Conservation (phyloP, 2,888 invertebrate genomes). For the Dasysyrphus albostriatus region DNA sequence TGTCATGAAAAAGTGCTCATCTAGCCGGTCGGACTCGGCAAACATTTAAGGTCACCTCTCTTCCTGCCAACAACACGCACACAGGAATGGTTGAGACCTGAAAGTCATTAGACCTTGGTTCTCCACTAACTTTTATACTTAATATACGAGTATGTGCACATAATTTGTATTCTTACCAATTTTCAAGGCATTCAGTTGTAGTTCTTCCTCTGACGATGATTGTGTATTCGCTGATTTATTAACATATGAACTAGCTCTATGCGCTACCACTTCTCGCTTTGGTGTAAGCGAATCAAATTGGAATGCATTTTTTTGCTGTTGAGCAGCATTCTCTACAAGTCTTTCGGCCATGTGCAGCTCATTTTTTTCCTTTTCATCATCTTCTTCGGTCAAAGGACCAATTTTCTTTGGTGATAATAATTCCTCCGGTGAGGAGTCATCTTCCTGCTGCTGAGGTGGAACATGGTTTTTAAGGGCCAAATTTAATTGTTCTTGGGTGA, state of each 20-base stretch:
- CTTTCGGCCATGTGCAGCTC: slow-evolving; percentile 83
- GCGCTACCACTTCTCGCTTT: slow-evolving; percentile 78
- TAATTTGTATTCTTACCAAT: slow-evolving; percentile 64
- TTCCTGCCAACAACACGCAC: no score
- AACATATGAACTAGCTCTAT: slow-evolving; percentile 56
- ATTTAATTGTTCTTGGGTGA: slow-evolving; percentile 78
- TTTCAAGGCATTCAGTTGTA: slow-evolving; percentile 76
- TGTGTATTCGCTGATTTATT: slow-evolving; percentile 65
- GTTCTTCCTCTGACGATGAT: slow-evolving; percentile 74
- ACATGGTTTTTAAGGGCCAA: slow-evolving; percentile 77
- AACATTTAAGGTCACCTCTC: no score
- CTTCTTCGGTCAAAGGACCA: slow-evolving; percentile 68
- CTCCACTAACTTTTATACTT: no score
- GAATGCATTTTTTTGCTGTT: slow-evolving; percentile 83
- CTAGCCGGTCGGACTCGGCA: no score
- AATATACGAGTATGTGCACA: neutral
- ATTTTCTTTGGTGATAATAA: slow-evolving; percentile 77
- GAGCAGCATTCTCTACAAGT: slow-evolving; percentile 82
- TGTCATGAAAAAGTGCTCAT: no score
- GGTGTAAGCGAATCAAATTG: slow-evolving; percentile 84
- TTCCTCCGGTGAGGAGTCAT: slow-evolving; percentile 76
- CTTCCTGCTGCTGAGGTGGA: slow-evolving; percentile 40
- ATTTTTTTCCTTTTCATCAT: slow-evolving; percentile 75
- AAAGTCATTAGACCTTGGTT: no score
- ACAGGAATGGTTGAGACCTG: no score